Base-by-base conservation (phyloP, 2,888 invertebrate genomes). In the Drosophila acutilabella region DNA sequence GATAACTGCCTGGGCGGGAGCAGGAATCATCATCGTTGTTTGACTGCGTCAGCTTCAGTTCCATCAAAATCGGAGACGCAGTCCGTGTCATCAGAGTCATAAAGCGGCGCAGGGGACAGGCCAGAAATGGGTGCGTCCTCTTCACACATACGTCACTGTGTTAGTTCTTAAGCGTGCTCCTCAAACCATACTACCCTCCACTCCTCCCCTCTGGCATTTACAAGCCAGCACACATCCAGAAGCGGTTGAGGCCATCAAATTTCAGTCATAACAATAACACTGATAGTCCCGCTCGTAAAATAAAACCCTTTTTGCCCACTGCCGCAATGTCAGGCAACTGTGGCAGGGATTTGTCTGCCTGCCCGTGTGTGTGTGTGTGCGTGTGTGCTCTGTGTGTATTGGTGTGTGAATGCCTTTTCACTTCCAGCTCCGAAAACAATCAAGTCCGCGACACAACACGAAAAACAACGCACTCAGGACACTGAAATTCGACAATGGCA, bases 191-290 rank as follows among this genome's bases (percentile, higher is more conserved):
- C 23, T 3, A 36, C 13, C 36, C 20, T 20, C 5, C 23, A 5
- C 23, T 23, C 6, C 30, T 11, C 13, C 26, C 16, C 16, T 11
- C 45, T n/a, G 2, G 18, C 51, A 30, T 14, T 23, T 41, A 1
- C n/a, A 41, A 6, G 18, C 33, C 44, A 18, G 5, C 45, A 23
- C 8, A 3, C 36, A 36, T 36, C 13, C 76, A 69, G 74, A 67
- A 86, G 72, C 89, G 72, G 65, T 83, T 73, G 74, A 78, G 80
- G 84, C 84, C 85, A 85, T 85, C 87, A 85, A 87, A 85, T 86
- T 85, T 85, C 81, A 84, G 85, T 84, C 85, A 85, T 85, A 85
- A 85, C 85, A 85, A 85, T 85, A 87, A 85, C 82, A 84, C 84
- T 85, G 85, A 85, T 85, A 85, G 87, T 84, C 87, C 81, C 75